These are phyloP conservation scores for Mesochorus sp. DNA, from an alignment of 2,888 invertebrate genomes.

Conservation along the genomic window DNA sequence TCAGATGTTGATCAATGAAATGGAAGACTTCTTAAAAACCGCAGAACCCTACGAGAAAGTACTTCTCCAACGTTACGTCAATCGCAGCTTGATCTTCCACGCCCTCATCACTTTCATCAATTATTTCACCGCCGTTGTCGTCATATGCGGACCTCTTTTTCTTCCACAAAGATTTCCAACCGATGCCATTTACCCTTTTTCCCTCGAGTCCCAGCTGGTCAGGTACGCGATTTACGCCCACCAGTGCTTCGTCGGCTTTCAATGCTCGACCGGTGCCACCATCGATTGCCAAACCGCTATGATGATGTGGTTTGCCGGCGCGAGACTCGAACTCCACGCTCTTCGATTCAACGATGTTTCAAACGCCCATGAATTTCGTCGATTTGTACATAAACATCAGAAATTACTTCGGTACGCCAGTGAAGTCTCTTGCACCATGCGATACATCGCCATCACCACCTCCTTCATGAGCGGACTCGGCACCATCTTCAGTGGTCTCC, in stretches of 20 bases:
- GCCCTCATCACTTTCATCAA: conserved; percentile 37
- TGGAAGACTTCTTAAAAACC: conserved; percentile 63
- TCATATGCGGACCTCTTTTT: conserved; percentile 64
- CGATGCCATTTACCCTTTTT: conserved; percentile 60
- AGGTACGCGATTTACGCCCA: conserved; percentile 48
- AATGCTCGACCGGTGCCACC: conserved; percentile 59
- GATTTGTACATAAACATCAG: conserved; percentile 52
- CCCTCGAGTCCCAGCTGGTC: conserved; percentile 21
- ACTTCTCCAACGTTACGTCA: conserved; percentile 62
- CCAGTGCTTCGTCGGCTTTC: conserved; percentile 52
- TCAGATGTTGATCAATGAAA: conserved; percentile 60
- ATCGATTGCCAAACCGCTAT: conserved; percentile 66
- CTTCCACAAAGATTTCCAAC: conserved; percentile 56
- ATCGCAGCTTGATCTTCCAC: conserved; percentile 54
- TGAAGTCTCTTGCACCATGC: conserved; percentile 5
- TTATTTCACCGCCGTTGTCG: conserved; percentile 54
- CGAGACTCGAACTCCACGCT: conserved; percentile 64
- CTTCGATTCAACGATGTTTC: conserved; percentile 12
- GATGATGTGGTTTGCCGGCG: conserved; percentile 66
- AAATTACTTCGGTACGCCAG: conserved; percentile 48
- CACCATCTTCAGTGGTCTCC: conserved; percentile 54
- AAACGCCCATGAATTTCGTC: conserved; percentile 6
- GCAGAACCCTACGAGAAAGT: conserved; percentile 45
- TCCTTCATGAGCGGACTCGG: conserved; percentile 26
- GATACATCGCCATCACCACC: conserved; percentile 25